Evolutionary conservation across 2,888 invertebrate species (phyloP).

Genomic region (Balanococcus diminutus): DNA sequence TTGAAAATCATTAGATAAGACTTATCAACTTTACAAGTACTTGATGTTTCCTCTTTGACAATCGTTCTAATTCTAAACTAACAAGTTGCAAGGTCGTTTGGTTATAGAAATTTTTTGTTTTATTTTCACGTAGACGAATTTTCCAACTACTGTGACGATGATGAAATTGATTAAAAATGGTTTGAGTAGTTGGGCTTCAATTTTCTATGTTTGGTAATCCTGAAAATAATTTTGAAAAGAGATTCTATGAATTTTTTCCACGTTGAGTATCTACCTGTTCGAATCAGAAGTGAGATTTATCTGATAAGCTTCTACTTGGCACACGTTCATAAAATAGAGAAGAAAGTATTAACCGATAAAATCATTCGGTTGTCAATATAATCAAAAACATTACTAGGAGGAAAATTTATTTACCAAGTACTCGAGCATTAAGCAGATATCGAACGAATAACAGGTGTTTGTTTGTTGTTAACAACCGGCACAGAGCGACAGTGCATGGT

Average conservation of each 20-base stretch:
- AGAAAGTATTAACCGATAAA: not conserved
- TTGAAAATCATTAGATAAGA: not conserved
- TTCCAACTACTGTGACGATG: too few relatives aligned
- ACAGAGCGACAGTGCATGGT: not conserved
- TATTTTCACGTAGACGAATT: too few relatives aligned
- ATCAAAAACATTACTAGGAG: not conserved
- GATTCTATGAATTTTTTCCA: not conserved
- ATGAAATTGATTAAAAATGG: too few relatives aligned
- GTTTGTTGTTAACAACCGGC: slow-evolving; percentile 31
- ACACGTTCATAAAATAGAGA: not conserved
- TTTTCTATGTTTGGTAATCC: too few relatives aligned
- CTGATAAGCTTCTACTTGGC: not conserved
- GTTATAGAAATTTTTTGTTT: not conserved
- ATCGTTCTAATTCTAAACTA: not conserved
- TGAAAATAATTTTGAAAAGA: not conserved
- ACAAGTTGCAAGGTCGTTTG: not conserved
- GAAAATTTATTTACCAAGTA: not conserved
- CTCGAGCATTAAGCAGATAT: not conserved
- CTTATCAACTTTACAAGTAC: not conserved
- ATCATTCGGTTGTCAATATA: not conserved
- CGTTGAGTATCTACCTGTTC: not conserved
- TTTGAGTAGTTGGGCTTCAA: too few relatives aligned
- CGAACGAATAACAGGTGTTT: slow-evolving; percentile 21
- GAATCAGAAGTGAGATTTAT: not conserved
- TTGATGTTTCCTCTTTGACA: not conserved